Percentiles rank a stretch among this genome's conserved stretches.
phyloP scores from a whole-genome alignment of 2,797 vertebrate genomes.

The Telmatherina bonti region DNA sequence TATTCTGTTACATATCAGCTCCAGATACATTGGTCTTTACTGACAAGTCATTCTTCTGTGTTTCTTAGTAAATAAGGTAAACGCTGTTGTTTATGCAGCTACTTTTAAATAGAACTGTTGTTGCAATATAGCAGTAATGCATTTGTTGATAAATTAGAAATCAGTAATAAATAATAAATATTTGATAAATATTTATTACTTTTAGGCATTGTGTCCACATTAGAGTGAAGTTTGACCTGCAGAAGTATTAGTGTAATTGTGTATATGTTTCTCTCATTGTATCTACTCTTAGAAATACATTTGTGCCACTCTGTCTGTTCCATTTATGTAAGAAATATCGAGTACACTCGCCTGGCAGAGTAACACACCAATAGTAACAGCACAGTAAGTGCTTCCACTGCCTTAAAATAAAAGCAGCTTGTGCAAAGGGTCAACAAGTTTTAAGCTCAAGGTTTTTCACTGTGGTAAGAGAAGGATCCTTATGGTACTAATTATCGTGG shows the following conservation, averaged over 20 bases:
- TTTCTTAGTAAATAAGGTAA: too few relatives aligned
- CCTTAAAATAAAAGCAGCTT: conserved; percentile 53
- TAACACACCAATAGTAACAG: conserved; percentile 32
- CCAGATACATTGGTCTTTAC: too few relatives aligned
- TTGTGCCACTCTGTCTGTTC: conserved; percentile 7
- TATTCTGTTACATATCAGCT: too few relatives aligned
- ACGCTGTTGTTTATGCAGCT: too few relatives aligned
- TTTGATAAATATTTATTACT: not conserved
- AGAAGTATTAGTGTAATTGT: not conserved
- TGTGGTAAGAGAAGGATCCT: conserved; percentile 37
- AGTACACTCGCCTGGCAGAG: conserved; percentile 29
- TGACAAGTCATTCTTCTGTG: too few relatives aligned
- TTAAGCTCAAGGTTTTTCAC: conserved; percentile 36
- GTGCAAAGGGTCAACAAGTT: conserved; percentile 46
- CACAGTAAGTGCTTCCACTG: conserved; percentile 34
- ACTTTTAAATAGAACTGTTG: too few relatives aligned
- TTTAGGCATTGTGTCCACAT: not conserved
- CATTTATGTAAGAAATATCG: conserved; percentile 11
- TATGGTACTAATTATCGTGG: conserved; percentile 41
- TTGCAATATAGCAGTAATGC: too few relatives aligned
- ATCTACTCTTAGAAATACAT: not conserved
- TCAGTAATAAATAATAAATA: not conserved
- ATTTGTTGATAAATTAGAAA: too few relatives aligned
- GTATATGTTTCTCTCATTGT: not conserved
- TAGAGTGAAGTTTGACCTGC: not conserved